These are phyloP conservation scores for Pelagia noctiluca DNA, from an alignment of 30 jellyfish, hydroid and myxozoan genomes.

Conservation along the genomic window DNA sequence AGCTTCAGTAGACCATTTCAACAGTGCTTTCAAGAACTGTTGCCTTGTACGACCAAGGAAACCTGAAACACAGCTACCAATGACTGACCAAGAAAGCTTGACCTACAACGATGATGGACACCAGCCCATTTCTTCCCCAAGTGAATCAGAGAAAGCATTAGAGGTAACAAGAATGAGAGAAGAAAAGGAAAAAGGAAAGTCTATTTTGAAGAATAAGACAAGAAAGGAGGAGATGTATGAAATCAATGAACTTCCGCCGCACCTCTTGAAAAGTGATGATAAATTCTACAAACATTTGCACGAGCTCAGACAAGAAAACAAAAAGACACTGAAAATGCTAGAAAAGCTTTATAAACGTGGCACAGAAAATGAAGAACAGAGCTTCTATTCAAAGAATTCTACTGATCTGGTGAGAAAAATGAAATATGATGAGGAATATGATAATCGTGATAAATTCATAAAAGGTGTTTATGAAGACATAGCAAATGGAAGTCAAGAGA, in stretches of 20 bases:
- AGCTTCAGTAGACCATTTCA: constrained; percentile 51
- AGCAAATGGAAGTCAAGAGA: neutral
- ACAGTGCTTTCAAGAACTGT: constrained; percentile 55
- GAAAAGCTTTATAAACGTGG: constrained; percentile 65
- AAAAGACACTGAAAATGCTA: constrained; percentile 78
- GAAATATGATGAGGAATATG: constrained; percentile 35
- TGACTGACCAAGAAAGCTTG: constrained; percentile 38
- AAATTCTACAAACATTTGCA: constrained; percentile 82
- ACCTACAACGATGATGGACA: neutral
- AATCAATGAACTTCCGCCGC: constrained; percentile 39
- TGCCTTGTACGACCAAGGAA: constrained; percentile 84
- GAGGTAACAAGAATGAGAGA: neutral
- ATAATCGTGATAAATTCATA: constrained; percentile 10
- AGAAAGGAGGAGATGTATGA: neutral
- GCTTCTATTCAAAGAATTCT: neutral
- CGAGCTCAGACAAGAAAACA: constrained; percentile 79
- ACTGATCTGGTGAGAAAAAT: constrained; percentile 19
- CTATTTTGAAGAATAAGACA: neutral
- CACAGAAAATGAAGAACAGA: constrained; percentile 1
- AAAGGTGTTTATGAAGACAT: constrained; percentile 30
- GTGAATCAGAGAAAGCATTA: constrained; percentile 18
- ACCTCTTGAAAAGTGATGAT: constrained; percentile 77
- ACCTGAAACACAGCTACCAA: constrained; percentile 81
- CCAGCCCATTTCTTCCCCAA: neutral
- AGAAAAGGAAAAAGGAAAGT: neutral